Base-by-base conservation (phyloP, 2,797 vertebrate species). In the Pristis pectinata region DNA sequence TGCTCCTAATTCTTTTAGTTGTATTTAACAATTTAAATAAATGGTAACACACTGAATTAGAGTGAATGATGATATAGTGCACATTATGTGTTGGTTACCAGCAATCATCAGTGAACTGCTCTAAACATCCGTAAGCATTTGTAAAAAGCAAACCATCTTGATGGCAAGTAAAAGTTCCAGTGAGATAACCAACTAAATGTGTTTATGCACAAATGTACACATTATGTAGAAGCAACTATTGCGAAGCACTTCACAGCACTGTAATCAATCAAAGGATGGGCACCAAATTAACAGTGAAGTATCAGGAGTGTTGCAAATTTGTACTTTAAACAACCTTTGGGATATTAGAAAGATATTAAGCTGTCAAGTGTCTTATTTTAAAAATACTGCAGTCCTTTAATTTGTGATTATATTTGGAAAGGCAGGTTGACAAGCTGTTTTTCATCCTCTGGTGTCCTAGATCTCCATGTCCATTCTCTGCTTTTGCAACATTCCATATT, bases 101-200 rank as follows among this genome's bases (percentile, higher is more conserved):
- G 79, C 79, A 41, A 85, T 85, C 53, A 30, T 87, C 27, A 56
- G 9, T 83, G 83, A 34, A 53, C 44, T 44, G 27, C 83, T 83
- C 22, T 83, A 49, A 83, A 87, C 53, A 87, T 87, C 53, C 87
- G 83, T 87, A 87, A 87, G 87, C 53, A 59, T 87, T 56, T 87
- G 44, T 8, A 49, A 49, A 53, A 53, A 6, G 22, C 41, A 44
- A 82, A 82, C 22, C 10, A 83, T 49, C 22, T 24, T 49, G 79
- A 22, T 82, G 6, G 30, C 11, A 10, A 30, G 56, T 56, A 49
- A 53, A 34, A 27, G 59, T 30, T 87, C 83, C 53, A 59, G 30
- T 24, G 49, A 82, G 22, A 22, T 44, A 53, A 9, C 7, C 80
- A 83, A 24, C 19, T 22, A 53, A 44, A 49, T 22, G 24, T 53